Percentiles rank a stretch among this genome's conserved stretches.
phyloP scores from a whole-genome alignment of 2,888 invertebrate species.

The Norana najaformis region DNA sequence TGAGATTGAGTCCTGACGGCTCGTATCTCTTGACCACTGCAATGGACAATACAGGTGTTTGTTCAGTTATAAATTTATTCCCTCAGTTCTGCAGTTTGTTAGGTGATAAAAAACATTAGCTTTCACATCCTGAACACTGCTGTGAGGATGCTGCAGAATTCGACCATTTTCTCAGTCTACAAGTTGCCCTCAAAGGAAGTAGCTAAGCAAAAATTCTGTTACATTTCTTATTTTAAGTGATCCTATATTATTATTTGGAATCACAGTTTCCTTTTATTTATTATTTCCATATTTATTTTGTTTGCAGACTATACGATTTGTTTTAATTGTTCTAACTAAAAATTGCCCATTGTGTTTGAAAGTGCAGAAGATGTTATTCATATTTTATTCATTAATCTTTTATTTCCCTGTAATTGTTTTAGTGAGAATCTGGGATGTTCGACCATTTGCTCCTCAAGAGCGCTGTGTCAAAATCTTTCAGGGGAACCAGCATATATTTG shows the following conservation, averaged over 20 bases:
- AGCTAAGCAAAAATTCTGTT: too few species aligned
- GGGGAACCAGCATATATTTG: constrained; percentile 48
- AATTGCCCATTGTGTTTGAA: too few species aligned
- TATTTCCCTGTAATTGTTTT: constrained; percentile 66
- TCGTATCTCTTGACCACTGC: constrained; percentile 87
- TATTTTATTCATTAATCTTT: not conserved
- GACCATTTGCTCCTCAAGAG: constrained; percentile 49
- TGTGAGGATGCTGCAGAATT: not conserved
- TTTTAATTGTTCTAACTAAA: not conserved
- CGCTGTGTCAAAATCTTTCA: constrained; percentile 49
- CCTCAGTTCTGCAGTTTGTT: not conserved
- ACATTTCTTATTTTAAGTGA: too few species aligned
- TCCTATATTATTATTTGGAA: too few species aligned
- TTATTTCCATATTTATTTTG: too few species aligned
- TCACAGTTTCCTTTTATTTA: too few species aligned
- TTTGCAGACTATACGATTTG: not conserved
- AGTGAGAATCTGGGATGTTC: constrained; percentile 55
- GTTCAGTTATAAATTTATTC: not conserved
- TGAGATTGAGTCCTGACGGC: constrained; percentile 75
- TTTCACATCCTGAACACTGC: not conserved
- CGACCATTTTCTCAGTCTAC: not conserved
- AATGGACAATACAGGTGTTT: constrained; percentile 83
- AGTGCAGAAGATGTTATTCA: too few species aligned
- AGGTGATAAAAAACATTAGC: too few species aligned
- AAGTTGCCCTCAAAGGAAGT: not conserved